Conservation (phyloP, 2,888 invertebrate species). For the Pachliopta kotzebuea region DNA sequence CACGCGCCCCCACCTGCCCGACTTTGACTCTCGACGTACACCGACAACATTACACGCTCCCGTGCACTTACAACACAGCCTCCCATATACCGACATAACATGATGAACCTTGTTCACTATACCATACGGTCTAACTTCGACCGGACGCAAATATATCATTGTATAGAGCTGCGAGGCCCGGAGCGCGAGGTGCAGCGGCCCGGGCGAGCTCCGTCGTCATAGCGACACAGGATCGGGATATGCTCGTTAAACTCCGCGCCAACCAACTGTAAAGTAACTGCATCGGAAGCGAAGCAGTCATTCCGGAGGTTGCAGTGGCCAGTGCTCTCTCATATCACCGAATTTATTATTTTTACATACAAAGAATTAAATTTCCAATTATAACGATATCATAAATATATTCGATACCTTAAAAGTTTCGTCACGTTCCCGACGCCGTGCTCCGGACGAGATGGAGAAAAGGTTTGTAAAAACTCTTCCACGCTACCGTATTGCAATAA, state of each 20-base stretch:
- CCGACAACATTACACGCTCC: conserved; percentile 52
- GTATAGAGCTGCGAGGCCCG: conserved; percentile 36
- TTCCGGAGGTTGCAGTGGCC: conserved; percentile 43
- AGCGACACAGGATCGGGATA: conserved; percentile 46
- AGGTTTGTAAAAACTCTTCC: conserved; percentile 59
- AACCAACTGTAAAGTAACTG: conserved; percentile 48
- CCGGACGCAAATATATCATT: conserved; percentile 13
- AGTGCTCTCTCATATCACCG: conserved; percentile 31
- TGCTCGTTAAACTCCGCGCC: conserved; percentile 51
- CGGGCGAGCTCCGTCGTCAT: conserved; percentile 38
- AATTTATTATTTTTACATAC: conserved; percentile 1
- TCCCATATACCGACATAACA: conserved; percentile 44
- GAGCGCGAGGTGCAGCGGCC: conserved; percentile 45
- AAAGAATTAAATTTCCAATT: neutral
- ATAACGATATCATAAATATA: neutral
- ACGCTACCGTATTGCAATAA: conserved; percentile 54
- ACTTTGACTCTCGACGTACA: conserved; percentile 41
- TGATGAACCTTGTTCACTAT: conserved; percentile 47
- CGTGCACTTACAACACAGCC: conserved; percentile 52
- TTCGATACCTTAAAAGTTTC: neutral
- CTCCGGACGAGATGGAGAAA: conserved; percentile 34
- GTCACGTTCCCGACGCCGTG: neutral
- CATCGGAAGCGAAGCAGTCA: conserved; percentile 55
- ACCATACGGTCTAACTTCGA: conserved; percentile 37
- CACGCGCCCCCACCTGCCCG: conserved; percentile 43